Evolutionary conservation across 2,113 vertebrate genomes (phyloP).

Genomic region (Tringa solitaria): DNA sequence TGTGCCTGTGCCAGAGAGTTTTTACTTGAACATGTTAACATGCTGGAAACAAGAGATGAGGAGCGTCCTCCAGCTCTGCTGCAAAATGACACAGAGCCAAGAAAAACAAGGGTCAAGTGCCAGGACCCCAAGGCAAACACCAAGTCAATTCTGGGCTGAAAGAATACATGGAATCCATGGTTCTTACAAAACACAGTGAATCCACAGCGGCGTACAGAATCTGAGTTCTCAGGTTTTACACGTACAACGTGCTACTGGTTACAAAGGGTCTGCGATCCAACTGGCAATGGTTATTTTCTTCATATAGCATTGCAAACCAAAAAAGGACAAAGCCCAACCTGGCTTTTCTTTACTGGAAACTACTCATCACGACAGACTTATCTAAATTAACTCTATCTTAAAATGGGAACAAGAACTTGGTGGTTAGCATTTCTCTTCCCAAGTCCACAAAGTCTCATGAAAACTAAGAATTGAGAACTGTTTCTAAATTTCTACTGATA

Average conservation of each 20-base stretch:
- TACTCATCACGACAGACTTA: neutral
- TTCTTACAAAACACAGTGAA: neutral
- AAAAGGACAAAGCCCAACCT: neutral
- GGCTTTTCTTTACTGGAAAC: neutral
- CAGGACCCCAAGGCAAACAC: conserved; percentile 40
- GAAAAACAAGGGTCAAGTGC: conserved; percentile 51
- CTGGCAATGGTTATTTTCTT: neutral
- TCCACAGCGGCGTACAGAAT: neutral
- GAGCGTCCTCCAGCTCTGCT: neutral
- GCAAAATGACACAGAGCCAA: conserved; percentile 40
- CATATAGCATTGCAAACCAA: neutral
- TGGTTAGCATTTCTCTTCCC: neutral
- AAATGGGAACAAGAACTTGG: neutral
- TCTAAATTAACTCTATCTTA: neutral
- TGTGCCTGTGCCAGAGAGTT: conserved; percentile 7
- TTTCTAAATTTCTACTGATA: neutral
- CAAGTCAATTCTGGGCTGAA: neutral
- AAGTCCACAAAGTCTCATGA: neutral
- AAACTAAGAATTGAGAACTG: neutral
- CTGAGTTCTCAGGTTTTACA: neutral
- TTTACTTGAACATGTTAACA: conserved; percentile 52
- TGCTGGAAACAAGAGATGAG: conserved; percentile 38
- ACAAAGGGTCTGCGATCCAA: neutral
- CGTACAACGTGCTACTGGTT: neutral
- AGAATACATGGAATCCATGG: neutral